Conservation (phyloP, 30 jellyfish, hydroid and myxozoan genomes). For the Rhopilema esculentum region DNA sequence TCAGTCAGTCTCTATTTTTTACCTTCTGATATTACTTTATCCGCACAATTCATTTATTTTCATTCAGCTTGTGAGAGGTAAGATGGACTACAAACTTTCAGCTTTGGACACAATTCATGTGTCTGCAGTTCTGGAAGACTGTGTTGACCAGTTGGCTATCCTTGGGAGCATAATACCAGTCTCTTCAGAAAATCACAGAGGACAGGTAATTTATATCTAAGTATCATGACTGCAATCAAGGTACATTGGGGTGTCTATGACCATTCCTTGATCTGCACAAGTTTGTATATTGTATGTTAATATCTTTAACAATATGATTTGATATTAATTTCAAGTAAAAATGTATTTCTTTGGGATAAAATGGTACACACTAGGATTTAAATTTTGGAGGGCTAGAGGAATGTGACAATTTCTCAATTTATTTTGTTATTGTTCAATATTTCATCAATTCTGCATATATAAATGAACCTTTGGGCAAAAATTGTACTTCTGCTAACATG, state of each 20-base stretch:
- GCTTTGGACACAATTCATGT: slow-evolving; percentile 89
- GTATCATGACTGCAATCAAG: too few species aligned
- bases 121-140: slow-evolving; percentile 86
- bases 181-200: slow-evolving; percentile 39
- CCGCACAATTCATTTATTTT: too few species aligned
- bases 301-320: too few species aligned
- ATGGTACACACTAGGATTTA: not conserved
- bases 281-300: not conserved
- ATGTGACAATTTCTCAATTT: not conserved
- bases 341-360: not conserved
- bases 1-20: too few species aligned
- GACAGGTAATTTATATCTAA: slow-evolving; percentile 22
- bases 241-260: too few species aligned
- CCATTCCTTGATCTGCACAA: too few species aligned
- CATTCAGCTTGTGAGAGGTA: not conserved
- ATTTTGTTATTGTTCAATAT: not conserved
- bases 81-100: slow-evolving; percentile 73
- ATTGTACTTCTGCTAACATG: too few species aligned
- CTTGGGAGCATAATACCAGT: slow-evolving; percentile 85
- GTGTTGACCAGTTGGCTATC: slow-evolving; percentile 89
- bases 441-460: not conserved
- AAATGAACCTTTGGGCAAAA: too few species aligned
- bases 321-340: too few species aligned
- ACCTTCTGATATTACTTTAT: too few species aligned
- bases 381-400: not conserved